Base-by-base conservation (phyloP, 2,888 invertebrate species). In the Caenorhabditis sp. region DNA sequence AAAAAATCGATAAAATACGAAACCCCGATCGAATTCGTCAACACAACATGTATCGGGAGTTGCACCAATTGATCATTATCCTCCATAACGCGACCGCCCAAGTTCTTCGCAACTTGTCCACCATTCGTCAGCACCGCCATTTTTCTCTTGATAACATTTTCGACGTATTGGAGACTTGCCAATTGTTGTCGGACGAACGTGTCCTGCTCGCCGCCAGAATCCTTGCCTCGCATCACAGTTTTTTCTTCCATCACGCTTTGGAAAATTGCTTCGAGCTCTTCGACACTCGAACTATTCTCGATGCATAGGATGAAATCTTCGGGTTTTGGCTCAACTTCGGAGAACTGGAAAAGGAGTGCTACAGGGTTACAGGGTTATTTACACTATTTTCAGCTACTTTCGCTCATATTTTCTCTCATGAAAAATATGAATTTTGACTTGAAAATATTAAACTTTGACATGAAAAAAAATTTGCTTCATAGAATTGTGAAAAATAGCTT, bases 271-370 rank as follows among this genome's bases (percentile, higher is more conserved):
- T 91, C 92, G 79, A 96, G 90, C 89, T 96, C 95, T 70, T 94
- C 94, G 56, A 92, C 91, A 86, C 92, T 92, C 78, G 92, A 92
- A 66, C 94, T 93, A 80, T 92, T 91, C 84, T 93, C 91, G 82
- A 95, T 91, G 64, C 93, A 93, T 81, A 92, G 92, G 84, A 95
- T 90, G 89, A 95, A 95, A 84, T 93, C 91, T 83, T 96, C 95
- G 80, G 93, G 93, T 38, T 93, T 92, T 81, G 94, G 90, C 68
- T 91, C 91, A 72, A 90, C 89, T 77, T 94, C 93, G 80, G 92
- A 92, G 87, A 94, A 93, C 94, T 95, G 89, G 8, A 43, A 43
- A 43, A 14, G 17, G 17, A 14, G 12, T 43, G 17, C 10, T 53
- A 4, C 21, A 20, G 53, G 21, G n/a, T n/a, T n/a, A n/a, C n/a